Evolutionary conservation across 2,113 vertebrate species (phyloP).

Genomic region (Corythornis madagascariensis): DNA sequence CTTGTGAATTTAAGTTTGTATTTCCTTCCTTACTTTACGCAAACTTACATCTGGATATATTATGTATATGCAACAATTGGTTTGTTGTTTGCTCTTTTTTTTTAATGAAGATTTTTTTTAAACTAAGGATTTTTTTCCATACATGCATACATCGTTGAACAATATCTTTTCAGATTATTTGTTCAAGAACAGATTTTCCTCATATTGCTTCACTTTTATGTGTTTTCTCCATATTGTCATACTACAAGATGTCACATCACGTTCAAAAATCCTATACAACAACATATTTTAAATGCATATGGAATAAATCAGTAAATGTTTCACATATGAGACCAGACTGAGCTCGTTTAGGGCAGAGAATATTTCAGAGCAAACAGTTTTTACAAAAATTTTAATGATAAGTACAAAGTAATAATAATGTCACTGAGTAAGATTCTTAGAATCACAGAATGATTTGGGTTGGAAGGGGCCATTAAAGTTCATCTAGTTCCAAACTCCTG

Average conservation of each 20-base stretch:
- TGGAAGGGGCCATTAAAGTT: neutral
- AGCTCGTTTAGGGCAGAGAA: neutral
- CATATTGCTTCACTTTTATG: neutral
- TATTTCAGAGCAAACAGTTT: neutral
- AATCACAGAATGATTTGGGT: neutral
- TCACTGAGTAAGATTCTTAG: neutral
- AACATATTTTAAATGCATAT: neutral
- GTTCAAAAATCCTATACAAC: neutral
- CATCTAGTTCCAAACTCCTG: neutral
- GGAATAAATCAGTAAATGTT: neutral
- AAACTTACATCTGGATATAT: neutral
- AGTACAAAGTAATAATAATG: neutral
- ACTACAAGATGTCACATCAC: neutral
- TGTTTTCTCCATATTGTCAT: neutral
- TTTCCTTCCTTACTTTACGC: neutral
- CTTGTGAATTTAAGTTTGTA: neutral
- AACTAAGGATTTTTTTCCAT: neutral
- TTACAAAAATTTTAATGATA: neutral
- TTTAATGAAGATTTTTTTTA: neutral
- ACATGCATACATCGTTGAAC: neutral
- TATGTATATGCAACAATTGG: neutral
- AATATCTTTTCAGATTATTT: neutral
- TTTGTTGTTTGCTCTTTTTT: too few species aligned
- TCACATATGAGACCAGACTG: neutral
- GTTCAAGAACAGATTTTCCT: neutral